Evolutionary conservation across 2,113 vertebrate genomes (phyloP).

Genomic region (Orcinus orca): DNA sequence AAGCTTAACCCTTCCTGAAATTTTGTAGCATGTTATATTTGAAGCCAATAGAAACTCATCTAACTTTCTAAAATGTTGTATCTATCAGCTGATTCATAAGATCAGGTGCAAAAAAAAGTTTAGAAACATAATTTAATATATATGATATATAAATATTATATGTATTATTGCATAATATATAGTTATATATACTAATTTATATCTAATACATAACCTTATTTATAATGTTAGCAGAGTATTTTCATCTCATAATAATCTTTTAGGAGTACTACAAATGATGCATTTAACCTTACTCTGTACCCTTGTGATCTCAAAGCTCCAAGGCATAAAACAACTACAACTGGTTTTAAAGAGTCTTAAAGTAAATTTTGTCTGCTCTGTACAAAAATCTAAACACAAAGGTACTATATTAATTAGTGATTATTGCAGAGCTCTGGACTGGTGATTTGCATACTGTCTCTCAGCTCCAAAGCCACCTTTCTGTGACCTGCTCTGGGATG

Average conservation of each 20-base stretch:
- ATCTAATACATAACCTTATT: not conserved
- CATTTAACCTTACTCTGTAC: not conserved
- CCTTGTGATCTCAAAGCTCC: not conserved
- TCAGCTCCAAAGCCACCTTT: not conserved
- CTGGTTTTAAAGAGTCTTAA: not conserved
- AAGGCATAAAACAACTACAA: not conserved
- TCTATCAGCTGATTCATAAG: conserved; percentile 14
- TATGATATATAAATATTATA: no score
- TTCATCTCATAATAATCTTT: not conserved
- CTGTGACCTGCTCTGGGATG: not conserved
- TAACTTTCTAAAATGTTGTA: not conserved
- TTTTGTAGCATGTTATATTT: not conserved
- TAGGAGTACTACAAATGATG: not conserved
- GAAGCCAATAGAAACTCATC: not conserved
- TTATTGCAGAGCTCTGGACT: not conserved
- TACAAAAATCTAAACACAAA: not conserved
- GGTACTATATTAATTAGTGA: not conserved
- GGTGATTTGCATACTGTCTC: not conserved
- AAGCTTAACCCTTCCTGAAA: not conserved
- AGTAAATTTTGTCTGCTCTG: not conserved
- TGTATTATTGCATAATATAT: not conserved
- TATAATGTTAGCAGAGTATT: not conserved
- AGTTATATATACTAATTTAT: not conserved
- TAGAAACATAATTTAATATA: not conserved
- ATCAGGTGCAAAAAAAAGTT: not conserved